Evolutionary conservation across 1,140 invertebrate species (phyloP), one percentile per base, ranked within the genome.

Genomic region (Drosophila suzukii): DNA sequence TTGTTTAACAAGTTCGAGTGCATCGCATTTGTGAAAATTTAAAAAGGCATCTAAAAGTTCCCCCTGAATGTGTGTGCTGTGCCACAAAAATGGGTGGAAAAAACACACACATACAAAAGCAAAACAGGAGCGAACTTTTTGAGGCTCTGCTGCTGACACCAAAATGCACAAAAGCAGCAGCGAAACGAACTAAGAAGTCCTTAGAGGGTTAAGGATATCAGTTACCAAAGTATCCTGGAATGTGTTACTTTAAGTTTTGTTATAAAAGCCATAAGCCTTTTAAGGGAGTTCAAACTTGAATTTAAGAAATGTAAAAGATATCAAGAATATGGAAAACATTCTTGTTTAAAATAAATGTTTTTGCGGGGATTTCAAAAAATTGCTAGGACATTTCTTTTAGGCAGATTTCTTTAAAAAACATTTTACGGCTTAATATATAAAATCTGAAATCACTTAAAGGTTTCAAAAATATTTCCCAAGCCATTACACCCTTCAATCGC

Each of bases 1-100:
- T 83, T 88, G 84, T 83, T 88, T 88, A 88, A 88, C 83, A 89
- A 88, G 84, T 89, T 88, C 83, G 83, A 89, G 83, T 88, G 79
- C 83, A 78, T 70, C 72, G 84, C 79, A 86, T 83, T 86, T 88
- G 84, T 65, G 78, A 79, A 75, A 88, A 88, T 86, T 83, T 88
- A 83, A 86, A 81, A 82, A 77, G 58, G 73, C 79, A 88, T 75
- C 83, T 78, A 70, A 86, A 83, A 74, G 78, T 75, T 78, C 50
- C 10, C 10, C 20, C n/a, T 27, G 67, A 32, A 27, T 41, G 17
- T 24, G 36, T 34, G 62, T 58, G 60, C n/a, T 57, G 56, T 27
- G 55, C 53, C 20, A 32, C 54, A 58, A 75, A 50, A 75, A 73
- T 36, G 30, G 51, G 55, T 57, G 39, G 74, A 15, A 71, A 73